Evolutionary conservation across 1,140 invertebrate species (phyloP).

Genomic region (Drosophila lowei): DNA sequence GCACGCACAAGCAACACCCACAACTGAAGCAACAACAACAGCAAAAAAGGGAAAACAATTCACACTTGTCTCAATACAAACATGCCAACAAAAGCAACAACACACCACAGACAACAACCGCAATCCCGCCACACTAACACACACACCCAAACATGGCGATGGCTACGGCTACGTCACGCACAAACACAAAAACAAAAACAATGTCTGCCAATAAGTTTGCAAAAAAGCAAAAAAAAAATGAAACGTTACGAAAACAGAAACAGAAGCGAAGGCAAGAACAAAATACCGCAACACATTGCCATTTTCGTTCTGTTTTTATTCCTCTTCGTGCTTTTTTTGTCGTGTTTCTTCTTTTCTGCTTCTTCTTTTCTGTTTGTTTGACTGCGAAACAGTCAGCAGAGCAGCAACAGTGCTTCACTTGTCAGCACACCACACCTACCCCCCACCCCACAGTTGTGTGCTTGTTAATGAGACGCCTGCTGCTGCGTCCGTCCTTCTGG

Average conservation of each 20-base stretch:
- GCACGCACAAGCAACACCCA: constrained; percentile 63
- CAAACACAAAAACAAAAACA: constrained; percentile 69
- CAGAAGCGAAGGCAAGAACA: constrained; percentile 60
- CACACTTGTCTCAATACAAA: constrained; percentile 81
- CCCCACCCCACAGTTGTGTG: constrained; percentile 25
- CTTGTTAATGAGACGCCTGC: constrained; percentile 64
- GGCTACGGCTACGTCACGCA: constrained; percentile 55
- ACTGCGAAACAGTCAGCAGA: constrained; percentile 52
- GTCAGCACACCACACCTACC: background rate
- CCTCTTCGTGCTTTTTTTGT: constrained; percentile 10
- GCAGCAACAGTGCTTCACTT: background rate
- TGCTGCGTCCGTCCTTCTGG: constrained; percentile 6
- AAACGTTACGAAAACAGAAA: constrained; percentile 51
- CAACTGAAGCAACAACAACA: constrained; percentile 46
- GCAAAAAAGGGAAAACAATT: constrained; percentile 74
- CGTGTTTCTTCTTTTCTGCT: background rate
- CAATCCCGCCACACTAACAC: constrained; percentile 52
- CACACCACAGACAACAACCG: constrained; percentile 76
- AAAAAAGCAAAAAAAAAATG: constrained; percentile 43
- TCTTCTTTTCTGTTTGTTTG: constrained; percentile 31
- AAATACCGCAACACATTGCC: constrained; percentile 78
- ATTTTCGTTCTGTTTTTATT: constrained; percentile 54
- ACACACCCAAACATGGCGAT: constrained; percentile 33
- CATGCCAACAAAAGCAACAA: constrained; percentile 69
- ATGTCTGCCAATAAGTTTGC: constrained; percentile 77